Percentiles rank a stretch among this genome's conserved stretches.
Evolutionary conservation across 2,797 vertebrate genomes (phyloP).

Genomic region (Chelidonichthys spinosus): DNA sequence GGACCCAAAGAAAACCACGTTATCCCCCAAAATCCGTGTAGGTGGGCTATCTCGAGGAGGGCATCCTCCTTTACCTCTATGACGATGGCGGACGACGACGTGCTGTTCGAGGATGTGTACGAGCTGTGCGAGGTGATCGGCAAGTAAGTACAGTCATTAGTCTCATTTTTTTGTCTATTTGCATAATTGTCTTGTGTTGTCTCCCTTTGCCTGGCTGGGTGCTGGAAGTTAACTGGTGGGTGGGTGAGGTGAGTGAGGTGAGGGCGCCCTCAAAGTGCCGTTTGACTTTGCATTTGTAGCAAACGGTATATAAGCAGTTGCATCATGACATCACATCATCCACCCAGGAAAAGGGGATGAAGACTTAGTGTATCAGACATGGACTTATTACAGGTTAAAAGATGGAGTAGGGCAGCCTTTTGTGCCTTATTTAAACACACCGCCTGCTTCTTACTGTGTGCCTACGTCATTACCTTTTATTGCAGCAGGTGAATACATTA

Average conservation of each 20-base stretch:
- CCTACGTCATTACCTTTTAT: neutral
- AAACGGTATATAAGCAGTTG: neutral
- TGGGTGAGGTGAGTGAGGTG: conserved; percentile 13
- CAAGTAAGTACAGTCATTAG: conserved; percentile 89
- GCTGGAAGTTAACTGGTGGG: neutral
- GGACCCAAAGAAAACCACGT: conserved; percentile 10
- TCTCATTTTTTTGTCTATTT: neutral
- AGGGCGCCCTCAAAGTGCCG: conserved; percentile 3
- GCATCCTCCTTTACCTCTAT: conserved; percentile 74
- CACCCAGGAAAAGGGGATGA: neutral
- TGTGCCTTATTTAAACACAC: neutral
- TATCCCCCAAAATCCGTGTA: conserved; percentile 42
- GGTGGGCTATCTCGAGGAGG: conserved; percentile 76
- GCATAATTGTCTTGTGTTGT: neutral
- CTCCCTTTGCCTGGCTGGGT: neutral
- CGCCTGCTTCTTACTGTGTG: neutral
- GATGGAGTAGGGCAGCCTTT: neutral
- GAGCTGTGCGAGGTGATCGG: conserved; percentile 99
- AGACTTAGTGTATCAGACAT: neutral
- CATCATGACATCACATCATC: neutral
- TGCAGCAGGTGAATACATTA: neutral
- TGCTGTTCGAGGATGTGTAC: conserved; percentile 99
- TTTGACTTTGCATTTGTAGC: neutral
- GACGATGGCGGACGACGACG: conserved; percentile 99
- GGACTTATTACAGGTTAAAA: neutral